Evolutionary conservation across 2,888 invertebrate species (phyloP).

Genomic region (Drosophila nr. fundita): DNA sequence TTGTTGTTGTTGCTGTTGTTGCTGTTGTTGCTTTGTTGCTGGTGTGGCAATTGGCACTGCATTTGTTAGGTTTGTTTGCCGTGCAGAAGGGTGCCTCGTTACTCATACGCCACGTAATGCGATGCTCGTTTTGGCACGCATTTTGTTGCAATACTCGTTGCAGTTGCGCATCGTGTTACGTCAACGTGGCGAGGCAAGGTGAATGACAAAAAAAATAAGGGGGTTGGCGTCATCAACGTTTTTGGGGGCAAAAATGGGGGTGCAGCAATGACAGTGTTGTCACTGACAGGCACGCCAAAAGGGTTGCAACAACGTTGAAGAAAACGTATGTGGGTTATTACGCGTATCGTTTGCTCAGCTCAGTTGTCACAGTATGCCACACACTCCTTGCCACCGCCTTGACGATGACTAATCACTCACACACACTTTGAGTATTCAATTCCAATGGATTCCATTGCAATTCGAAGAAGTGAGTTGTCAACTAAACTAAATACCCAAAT

Average conservation of each 20-base stretch:
- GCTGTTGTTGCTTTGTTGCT: constrained; percentile 4
- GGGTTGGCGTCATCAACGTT: background rate
- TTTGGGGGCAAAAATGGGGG: background rate
- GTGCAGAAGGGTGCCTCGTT: constrained; percentile 32
- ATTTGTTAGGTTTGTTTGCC: constrained; percentile 61
- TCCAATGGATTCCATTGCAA: background rate
- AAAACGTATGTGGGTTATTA: constrained; percentile 9
- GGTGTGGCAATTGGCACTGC: constrained; percentile 41
- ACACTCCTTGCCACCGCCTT: background rate
- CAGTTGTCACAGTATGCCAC: background rate
- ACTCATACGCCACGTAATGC: constrained; percentile 65
- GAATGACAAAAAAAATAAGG: background rate
- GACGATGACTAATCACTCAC: background rate
- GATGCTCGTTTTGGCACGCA: constrained; percentile 25
- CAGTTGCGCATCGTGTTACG: constrained; percentile 7
- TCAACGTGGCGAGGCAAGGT: constrained; percentile 12
- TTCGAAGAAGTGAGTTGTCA: background rate
- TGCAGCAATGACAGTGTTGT: constrained; percentile 6
- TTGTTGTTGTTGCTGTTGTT: constrained; percentile 18
- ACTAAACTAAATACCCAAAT: background rate
- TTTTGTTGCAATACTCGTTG: constrained; percentile 11
- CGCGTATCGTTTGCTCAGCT: constrained; percentile 1
- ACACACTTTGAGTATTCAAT: background rate
- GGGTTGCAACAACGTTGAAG: constrained; percentile 16
- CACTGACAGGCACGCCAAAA: background rate